Percentiles rank a stretch among this genome's conserved stretches.
These are phyloP conservation scores for Otis tarda DNA, from an alignment of 2,113 vertebrate species.

Conservation along the genomic window DNA sequence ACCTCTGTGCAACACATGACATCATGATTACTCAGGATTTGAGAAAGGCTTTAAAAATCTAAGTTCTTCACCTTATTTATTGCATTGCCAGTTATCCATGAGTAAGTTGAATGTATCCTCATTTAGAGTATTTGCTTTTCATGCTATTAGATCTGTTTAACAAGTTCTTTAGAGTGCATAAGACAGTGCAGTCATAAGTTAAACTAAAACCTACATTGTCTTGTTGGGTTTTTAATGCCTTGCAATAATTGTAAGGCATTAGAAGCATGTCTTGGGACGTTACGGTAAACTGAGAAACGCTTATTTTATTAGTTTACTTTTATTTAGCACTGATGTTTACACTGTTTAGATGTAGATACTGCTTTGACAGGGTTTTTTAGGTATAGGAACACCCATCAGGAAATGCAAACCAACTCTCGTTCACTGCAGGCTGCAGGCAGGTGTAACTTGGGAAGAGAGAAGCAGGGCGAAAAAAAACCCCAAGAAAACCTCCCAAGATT, in stretches of 20 bases:
- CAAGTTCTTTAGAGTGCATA: neutral
- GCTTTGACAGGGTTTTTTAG: rapidly evolving
- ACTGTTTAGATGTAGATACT: neutral
- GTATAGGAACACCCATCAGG: neutral
- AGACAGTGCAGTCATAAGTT: neutral
- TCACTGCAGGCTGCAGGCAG: neutral
- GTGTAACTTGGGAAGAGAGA: rapidly evolving
- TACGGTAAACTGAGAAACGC: neutral
- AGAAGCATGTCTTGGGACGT: neutral
- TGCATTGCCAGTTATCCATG: neutral
- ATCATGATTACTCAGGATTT: neutral
- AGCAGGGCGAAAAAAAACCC: rapidly evolving
- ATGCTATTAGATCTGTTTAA: neutral
- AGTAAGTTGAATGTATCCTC: neutral
- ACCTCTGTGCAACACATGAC: neutral
- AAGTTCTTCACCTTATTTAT: neutral
- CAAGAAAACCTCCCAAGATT: neutral
- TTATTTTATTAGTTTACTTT: neutral
- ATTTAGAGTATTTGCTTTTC: neutral
- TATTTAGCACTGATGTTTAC: neutral
- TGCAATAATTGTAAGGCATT: neutral
- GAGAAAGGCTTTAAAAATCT: neutral
- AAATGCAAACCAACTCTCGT: neutral
- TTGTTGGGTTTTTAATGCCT: neutral
- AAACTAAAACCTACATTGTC: neutral